These are phyloP conservation scores for Acrossocheilus wenchowensis DNA, from an alignment of 2,797 vertebrate genomes.

Conservation along the genomic window DNA sequence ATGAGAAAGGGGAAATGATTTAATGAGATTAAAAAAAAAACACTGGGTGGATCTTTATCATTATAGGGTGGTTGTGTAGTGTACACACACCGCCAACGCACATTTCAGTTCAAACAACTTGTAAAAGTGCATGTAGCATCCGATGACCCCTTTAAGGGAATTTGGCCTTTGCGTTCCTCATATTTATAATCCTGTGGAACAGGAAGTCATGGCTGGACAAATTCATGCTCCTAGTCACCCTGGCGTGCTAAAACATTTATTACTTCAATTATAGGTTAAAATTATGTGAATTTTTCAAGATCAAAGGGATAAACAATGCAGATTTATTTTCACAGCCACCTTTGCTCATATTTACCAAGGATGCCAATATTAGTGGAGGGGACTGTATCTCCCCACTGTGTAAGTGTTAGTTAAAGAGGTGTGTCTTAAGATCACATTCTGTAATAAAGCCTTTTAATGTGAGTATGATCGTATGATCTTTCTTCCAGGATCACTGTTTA, in stretches of 20 bases:
- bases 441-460: not conserved
- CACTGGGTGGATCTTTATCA: no score
- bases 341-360: no score
- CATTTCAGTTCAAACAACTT: no score
- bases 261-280: not conserved
- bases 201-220: not conserved
- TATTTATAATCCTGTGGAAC: not conserved
- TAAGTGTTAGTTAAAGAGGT: not conserved
- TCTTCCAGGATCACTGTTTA: constrained; percentile 74
- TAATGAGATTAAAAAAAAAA: no score
- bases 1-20: no score
- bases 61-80: no score
- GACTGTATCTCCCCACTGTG: no score
- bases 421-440: not conserved
- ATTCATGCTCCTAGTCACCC: not conserved
- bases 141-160: not conserved
- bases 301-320: no score
- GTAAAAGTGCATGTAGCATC: no score
- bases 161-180: not conserved
- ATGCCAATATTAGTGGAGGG: no score
- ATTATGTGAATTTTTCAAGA: not conserved
- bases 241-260: not conserved
- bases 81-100: no score
- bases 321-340: no score
- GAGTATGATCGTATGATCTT: constrained; percentile 14